Evolutionary conservation across 2,113 vertebrate genomes (phyloP).

Genomic region (Calyptommatus sinebrachiatus): DNA sequence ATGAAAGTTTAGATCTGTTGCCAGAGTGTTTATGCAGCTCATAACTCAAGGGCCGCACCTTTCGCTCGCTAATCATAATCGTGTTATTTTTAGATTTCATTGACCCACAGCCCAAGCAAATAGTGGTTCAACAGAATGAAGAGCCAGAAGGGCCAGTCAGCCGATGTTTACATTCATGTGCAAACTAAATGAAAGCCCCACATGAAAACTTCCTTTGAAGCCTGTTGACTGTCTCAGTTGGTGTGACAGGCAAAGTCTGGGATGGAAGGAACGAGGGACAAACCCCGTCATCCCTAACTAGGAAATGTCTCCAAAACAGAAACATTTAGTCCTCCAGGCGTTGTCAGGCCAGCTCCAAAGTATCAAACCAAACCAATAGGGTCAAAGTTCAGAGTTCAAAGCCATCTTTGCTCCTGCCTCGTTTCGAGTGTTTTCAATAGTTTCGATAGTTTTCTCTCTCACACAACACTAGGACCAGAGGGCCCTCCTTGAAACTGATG

Average conservation of each 20-base stretch:
- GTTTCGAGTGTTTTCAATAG: too few relatives aligned
- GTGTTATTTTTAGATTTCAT: slow-evolving; percentile 10
- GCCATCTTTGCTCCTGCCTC: too few relatives aligned
- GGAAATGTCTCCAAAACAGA: not conserved
- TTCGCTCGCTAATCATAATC: slow-evolving; percentile 35
- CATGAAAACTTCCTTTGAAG: not conserved
- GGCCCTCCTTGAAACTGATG: too few relatives aligned
- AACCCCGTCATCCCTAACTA: too few relatives aligned
- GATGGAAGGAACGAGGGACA: too few relatives aligned
- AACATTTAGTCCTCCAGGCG: too few relatives aligned
- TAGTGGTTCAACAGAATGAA: not conserved
- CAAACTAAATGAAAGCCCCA: not conserved
- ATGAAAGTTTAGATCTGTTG: slow-evolving; percentile 3
- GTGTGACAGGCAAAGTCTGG: too few relatives aligned
- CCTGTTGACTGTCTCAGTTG: not conserved
- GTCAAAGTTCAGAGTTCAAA: too few relatives aligned
- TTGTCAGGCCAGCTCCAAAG: too few relatives aligned
- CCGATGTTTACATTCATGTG: slow-evolving; percentile 15
- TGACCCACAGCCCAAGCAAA: slow-evolving; percentile 29
- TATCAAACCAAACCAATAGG: too few relatives aligned
- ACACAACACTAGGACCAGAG: too few relatives aligned
- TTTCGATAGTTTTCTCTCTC: too few relatives aligned
- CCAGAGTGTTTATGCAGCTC: slow-evolving; percentile 38
- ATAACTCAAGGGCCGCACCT: slow-evolving; percentile 26
- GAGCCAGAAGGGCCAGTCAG: not conserved